Evolutionary conservation across 2,113 vertebrate genomes (phyloP).

Genomic region (Cacatua alba): DNA sequence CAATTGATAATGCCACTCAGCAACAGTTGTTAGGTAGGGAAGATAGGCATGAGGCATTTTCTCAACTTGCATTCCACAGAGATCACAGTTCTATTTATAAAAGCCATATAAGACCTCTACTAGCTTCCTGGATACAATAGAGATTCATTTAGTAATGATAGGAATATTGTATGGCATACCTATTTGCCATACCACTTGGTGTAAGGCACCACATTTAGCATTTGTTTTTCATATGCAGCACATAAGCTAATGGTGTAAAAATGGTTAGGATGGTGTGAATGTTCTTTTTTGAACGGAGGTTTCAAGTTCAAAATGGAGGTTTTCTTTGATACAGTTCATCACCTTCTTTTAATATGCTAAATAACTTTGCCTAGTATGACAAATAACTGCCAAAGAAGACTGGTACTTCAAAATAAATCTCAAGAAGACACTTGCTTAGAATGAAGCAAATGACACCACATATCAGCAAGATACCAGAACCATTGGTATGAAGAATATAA

Average conservation of each 20-base stretch:
- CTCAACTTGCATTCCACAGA: constrained; percentile 65
- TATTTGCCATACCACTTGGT: not conserved
- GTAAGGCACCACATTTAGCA: constrained; percentile 35
- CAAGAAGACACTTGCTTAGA: not conserved
- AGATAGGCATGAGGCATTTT: constrained; percentile 63
- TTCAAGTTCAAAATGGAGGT: not conserved
- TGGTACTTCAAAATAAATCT: not conserved
- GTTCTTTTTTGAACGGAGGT: not conserved
- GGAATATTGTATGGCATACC: constrained; percentile 48
- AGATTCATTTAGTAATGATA: constrained; percentile 27
- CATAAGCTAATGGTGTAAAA: not conserved
- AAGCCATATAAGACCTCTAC: constrained; percentile 37
- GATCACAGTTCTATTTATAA: constrained; percentile 77
- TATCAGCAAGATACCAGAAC: not conserved
- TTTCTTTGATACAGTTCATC: not conserved
- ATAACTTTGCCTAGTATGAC: not conserved
- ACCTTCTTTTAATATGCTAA: not conserved
- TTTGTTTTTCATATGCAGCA: not conserved
- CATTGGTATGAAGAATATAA: not conserved
- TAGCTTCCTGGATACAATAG: constrained; percentile 61
- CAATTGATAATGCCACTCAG: constrained; percentile 73
- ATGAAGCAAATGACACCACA: not conserved
- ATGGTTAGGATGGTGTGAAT: not conserved
- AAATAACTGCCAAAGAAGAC: not conserved
- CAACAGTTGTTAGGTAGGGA: constrained; percentile 71